Evolutionary conservation across 2,113 vertebrate genomes (phyloP).

Genomic region (Pterocles burchelli): DNA sequence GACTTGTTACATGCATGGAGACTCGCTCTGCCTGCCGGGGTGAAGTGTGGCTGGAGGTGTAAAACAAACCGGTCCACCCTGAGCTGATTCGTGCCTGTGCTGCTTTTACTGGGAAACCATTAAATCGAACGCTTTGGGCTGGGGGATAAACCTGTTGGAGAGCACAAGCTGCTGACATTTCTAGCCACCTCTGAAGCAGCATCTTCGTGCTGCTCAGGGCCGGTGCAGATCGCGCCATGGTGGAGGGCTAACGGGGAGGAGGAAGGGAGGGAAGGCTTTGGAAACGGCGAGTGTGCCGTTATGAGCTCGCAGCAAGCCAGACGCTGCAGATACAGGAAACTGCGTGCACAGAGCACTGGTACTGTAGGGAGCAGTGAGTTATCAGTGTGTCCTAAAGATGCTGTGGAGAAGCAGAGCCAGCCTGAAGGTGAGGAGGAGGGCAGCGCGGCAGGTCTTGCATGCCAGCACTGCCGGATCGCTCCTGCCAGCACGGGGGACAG

Average conservation of each 20-base stretch:
- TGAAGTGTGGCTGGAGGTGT: not conserved
- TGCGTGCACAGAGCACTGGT: not conserved
- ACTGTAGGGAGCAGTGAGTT: not conserved
- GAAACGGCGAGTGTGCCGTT: not conserved
- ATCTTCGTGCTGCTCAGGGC: not conserved
- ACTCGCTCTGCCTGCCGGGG: accelerated
- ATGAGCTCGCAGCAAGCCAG: not conserved
- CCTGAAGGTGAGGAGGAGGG: not conserved
- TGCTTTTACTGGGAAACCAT: conserved; percentile 21
- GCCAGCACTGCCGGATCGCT: not conserved
- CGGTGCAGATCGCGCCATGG: not conserved
- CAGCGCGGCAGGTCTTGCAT: not conserved
- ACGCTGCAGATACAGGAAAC: accelerated
- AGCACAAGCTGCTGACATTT: not conserved
- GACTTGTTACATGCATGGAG: not conserved
- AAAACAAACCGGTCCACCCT: not conserved
- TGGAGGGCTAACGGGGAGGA: not conserved
- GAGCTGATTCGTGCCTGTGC: not conserved
- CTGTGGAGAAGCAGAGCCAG: not conserved
- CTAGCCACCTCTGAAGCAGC: not conserved
- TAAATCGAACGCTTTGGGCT: not conserved
- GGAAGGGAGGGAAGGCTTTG: not conserved
- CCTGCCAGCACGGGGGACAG: not conserved
- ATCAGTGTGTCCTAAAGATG: not conserved
- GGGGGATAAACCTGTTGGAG: conserved; percentile 1